Conservation (phyloP, 92 coral and sea anemone species). For the Pocillopora meandrina region DNA sequence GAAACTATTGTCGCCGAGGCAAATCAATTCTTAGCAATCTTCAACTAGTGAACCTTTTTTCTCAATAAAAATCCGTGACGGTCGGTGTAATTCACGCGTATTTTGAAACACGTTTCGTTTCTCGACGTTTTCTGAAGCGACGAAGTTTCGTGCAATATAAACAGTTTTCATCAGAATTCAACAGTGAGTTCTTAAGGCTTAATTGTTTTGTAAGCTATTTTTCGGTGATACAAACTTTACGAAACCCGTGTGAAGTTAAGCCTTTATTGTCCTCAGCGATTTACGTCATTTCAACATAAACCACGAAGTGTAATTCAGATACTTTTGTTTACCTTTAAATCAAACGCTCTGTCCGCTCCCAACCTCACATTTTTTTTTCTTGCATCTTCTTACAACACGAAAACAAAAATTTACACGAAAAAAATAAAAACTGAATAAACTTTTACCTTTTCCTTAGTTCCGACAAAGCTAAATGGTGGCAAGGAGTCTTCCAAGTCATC, state of each 20-base stretch:
- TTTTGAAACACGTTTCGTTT: too few species aligned
- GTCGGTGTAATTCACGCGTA: too few species aligned
- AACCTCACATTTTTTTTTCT: not conserved
- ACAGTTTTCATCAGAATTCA: not conserved
- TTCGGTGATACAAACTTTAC: not conserved
- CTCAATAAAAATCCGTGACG: too few species aligned
- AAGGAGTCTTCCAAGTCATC: conserved; percentile 23
- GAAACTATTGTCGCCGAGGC: too few species aligned
- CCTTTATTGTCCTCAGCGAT: not conserved
- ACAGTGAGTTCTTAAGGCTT: not conserved
- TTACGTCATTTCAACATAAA: not conserved
- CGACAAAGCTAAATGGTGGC: conserved; percentile 43
- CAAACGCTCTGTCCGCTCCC: conserved; percentile 1
- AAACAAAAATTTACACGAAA: not conserved
- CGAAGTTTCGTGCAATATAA: not conserved
- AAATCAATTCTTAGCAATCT: too few species aligned
- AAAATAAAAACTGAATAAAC: not conserved
- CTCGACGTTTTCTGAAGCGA: not conserved
- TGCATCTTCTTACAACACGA: not conserved
- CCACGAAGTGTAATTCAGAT: not conserved
- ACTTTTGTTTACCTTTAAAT: not conserved
- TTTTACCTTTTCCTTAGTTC: conserved; percentile 37
- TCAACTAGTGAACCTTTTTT: too few species aligned
- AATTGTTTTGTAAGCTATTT: not conserved
- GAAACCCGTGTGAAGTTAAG: not conserved